phyloP scores from a whole-genome alignment of 2,113 vertebrate genomes.

The Peromyscus californicus region DNA sequence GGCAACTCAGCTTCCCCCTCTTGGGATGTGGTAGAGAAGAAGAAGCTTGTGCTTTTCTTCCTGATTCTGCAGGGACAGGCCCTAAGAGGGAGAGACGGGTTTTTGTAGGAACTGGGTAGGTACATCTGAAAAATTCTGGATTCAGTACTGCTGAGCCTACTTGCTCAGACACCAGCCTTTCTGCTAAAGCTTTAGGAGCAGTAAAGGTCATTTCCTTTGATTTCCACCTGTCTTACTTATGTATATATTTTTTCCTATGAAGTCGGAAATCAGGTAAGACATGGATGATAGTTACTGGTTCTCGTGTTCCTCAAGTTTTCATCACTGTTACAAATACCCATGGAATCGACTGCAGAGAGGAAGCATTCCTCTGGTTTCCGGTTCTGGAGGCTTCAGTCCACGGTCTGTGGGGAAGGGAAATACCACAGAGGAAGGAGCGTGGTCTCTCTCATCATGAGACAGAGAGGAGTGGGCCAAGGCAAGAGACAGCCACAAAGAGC shows the following conservation, averaged over 20 bases:
- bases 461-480: not conserved
- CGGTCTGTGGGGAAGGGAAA: not conserved
- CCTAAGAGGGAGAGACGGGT: rapidly evolving
- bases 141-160: not conserved
- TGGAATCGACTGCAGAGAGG: not conserved
- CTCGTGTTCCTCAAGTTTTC: not conserved
- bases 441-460: not conserved
- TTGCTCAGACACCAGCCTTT: not conserved
- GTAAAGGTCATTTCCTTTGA: not conserved
- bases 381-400: not conserved
- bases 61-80: not conserved
- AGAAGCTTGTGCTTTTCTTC: not conserved
- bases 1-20: not conserved
- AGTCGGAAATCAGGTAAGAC: conserved; percentile 4
- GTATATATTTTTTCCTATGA: not conserved
- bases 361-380: not conserved
- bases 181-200: not conserved
- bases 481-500: not conserved
- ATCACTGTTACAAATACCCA: not conserved
- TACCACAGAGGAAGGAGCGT: not conserved
- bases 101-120: not conserved
- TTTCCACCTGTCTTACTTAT: not conserved
- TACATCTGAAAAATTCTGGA: not conserved
- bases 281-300: not conserved
- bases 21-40: not conserved